Base-by-base conservation (phyloP, 2,113 vertebrate species). In the Semicossyphus pulcher region DNA sequence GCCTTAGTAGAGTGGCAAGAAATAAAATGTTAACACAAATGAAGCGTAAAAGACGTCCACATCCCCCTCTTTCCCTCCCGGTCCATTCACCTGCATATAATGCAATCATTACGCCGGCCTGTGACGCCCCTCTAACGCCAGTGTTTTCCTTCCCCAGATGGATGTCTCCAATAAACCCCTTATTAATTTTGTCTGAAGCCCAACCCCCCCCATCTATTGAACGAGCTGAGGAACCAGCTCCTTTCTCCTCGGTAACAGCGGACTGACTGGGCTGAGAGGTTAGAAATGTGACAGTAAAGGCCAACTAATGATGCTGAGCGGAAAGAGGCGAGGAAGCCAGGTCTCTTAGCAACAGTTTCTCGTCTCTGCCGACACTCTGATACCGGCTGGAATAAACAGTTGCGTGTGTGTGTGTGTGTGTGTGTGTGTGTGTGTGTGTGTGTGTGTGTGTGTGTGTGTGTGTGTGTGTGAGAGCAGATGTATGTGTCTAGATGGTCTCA, bases 341-440 rank as follows among this genome's bases (percentile, higher is more conserved):
- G 89, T 92, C 87, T 88, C 91, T 90, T 90, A 92, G 91, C 91
- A 92, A 92, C 89, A 83, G 86, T 82, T 89, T 70, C 60, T 69
- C 58, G 49, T 76, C 54, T 72, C 65, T 66, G 76, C 66, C 23
- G 20, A 65, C 60, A 14, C 54, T 42, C 65, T 79, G 54, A 72
- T 64, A 76, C 51, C 3, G 5, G 51, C 65, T 58, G 53, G 25
- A 79, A 89, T 72, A 78, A 87, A 84, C 65, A 77, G 34, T 72
- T 56, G 31, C 45, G 44, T 45, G 42, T 65, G 20, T 62, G 10
- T 48, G 32, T 47, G 10, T 51, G 45, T 29, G 15, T 36, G 8
- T 47, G 68, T 31, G 39, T 48, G 56, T 70, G 58, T 45, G 56
- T 57, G 51, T 53, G 45, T 47, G 58, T 51, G 21, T 61, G 15